A percentile compares a stretch with the other conserved stretches of the same genome.
These are phyloP conservation scores for Zhuqinia jingwanae DNA, from an alignment of 2,888 invertebrate genomes.

Conservation along the genomic window DNA sequence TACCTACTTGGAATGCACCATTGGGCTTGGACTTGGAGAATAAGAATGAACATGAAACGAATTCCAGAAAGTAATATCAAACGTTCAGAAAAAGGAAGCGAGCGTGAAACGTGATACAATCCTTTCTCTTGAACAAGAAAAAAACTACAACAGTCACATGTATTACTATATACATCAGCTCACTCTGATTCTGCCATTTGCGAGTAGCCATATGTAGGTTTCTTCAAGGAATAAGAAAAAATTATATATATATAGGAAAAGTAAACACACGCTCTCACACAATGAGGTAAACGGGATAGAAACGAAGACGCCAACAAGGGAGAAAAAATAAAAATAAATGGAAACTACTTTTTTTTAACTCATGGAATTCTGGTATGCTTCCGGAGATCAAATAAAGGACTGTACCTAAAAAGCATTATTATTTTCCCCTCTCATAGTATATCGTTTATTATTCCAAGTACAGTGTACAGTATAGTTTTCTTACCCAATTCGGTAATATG, in stretches of 20 bases:
- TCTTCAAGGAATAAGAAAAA: no score
- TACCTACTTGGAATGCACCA: conserved; percentile 21
- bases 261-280: background rate
- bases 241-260: background rate
- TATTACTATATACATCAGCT: background rate
- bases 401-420: no score
- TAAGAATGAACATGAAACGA: conserved; percentile 20
- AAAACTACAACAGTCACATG: conserved; percentile 29
- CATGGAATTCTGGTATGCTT: conserved; percentile 45
- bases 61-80: conserved; percentile 44
- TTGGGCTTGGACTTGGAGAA: no score
- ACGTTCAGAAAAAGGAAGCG: conserved; percentile 30
- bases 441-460: background rate
- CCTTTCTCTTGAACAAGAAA: background rate
- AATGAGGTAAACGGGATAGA: background rate
- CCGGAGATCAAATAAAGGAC: conserved; percentile 41
- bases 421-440: no score
- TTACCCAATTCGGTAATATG: background rate
- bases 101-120: conserved; percentile 48
- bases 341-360: conserved; percentile 43
- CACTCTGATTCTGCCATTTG: conserved; percentile 4
- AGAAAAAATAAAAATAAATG: conserved; percentile 25
- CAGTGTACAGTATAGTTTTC: no score
- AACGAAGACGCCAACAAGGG: background rate
- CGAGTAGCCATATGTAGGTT: no score